Evolutionary conservation across 2,113 vertebrate genomes (phyloP), one percentile per base, ranked within the genome.

Genomic region (Grallaria varia): DNA sequence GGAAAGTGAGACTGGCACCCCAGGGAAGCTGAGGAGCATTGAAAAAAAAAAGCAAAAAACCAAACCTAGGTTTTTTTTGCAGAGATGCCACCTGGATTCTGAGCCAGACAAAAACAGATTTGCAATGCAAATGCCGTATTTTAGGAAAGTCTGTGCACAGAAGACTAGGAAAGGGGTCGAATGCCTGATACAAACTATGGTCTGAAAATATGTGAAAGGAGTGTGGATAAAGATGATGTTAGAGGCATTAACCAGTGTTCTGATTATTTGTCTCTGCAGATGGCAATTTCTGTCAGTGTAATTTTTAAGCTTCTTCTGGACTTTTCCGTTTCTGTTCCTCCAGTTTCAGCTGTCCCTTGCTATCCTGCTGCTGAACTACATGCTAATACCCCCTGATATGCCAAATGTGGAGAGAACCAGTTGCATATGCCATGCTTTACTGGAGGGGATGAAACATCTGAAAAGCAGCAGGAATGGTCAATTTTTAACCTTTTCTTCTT

Each of bases 281-380:
- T 56, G 22, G 31, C 37, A 53, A 7, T 79, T 85, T 79, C n/a
- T 60, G 31, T 45, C 67, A 49, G 8, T 39, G 49, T 45, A n/a
- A 62, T 83, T 87, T 93, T 76, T 53, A 88, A 93, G 42, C n/a
- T 71, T n/a, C 63, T 92, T 85, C 62, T 69, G 67, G 45, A 90
- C 44, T 76, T 87, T 14, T 59, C 44, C 24, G 4, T 68, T 85
- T 75, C 66, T 69, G 4, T 49, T 83, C 44, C 45, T 59, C 53
- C 62, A 52, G 31, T 49, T 76, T 66, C 84, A 84, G 20, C 67
- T 88, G 71, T 74, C 67, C 55, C 23, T 84, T 88, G 75, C 59
- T 80, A n/a, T 53, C 49, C 59, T 42, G 20, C 62, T 53, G 16
- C 40, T 73, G 45, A 55, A 76, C 31, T 75, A 75, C 62, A 69